Evolutionary conservation across 2,888 invertebrate genomes (phyloP).

Genomic region (Anarsia innoxiella): DNA sequence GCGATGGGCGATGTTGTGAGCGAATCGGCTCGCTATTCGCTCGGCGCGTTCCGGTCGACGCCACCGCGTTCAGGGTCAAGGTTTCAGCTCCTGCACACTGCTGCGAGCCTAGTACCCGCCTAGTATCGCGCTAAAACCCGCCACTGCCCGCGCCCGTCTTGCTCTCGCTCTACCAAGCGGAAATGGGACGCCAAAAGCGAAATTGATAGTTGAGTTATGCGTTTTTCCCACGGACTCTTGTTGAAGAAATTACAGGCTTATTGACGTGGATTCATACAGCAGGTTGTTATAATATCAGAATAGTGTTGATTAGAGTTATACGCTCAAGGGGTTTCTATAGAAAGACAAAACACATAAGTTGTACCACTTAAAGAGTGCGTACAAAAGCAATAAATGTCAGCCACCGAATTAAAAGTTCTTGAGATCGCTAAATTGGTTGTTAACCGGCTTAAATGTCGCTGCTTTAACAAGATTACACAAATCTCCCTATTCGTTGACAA

Average conservation of each 20-base stretch:
- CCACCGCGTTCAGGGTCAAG: slow-evolving; percentile 74
- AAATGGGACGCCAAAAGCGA: slow-evolving; percentile 60
- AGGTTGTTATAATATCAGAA: slow-evolving; percentile 13
- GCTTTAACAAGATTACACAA: slow-evolving; percentile 72
- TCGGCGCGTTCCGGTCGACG: slow-evolving; percentile 73
- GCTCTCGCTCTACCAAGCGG: slow-evolving; percentile 43
- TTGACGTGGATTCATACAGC: slow-evolving; percentile 11
- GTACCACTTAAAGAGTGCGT: too few species aligned
- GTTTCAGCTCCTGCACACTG: slow-evolving; percentile 62
- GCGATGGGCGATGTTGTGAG: slow-evolving; percentile 35
- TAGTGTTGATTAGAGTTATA: too few species aligned
- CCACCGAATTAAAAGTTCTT: slow-evolving; percentile 30
- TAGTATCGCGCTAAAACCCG: too few species aligned
- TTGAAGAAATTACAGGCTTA: slow-evolving; percentile 31
- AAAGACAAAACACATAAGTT: slow-evolving; percentile 25
- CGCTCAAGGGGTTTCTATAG: too few species aligned
- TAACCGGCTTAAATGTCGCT: slow-evolving; percentile 48
- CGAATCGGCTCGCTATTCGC: slow-evolving; percentile 60
- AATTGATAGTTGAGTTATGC: slow-evolving; percentile 37
- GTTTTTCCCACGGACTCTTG: slow-evolving; percentile 30
- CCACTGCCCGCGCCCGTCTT: slow-evolving; percentile 37
- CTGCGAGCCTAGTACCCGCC: slow-evolving; percentile 60
- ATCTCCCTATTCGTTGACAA: slow-evolving; percentile 64
- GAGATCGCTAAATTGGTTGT: slow-evolving; percentile 54
- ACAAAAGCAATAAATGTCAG: slow-evolving; percentile 38